Evolutionary conservation across 1,140 invertebrate genomes (phyloP), one percentile per base, ranked within the genome.

Genomic region (Pristionchus pacificus): DNA sequence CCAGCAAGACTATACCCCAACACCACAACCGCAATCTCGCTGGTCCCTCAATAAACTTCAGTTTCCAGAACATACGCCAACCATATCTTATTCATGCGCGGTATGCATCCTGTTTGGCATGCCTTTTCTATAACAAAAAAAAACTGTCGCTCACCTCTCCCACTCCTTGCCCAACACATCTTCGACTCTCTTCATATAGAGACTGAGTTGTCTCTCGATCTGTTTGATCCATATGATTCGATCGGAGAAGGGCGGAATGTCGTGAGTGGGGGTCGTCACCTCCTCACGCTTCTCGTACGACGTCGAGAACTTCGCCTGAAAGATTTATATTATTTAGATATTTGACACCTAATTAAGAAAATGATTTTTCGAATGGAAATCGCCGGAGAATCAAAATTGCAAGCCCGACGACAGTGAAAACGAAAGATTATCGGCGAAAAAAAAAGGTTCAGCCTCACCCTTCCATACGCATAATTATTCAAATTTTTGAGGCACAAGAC

Each of bases 141-240:
- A n/a, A 30, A 29, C 15, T 76, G 32, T 15, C 1, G n/a, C 30
- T 13, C 99, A 95, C 80, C 93, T 95, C 85, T 97, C 95, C 97
- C 97, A 99, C 33, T 93, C 95, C 86, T 96, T 95, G 15, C 93
- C 86, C 86, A 99, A 87, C 55, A 98, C 94, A 88, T 97, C 95
- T 87, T 97, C 95, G 2, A 98, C 95, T 74, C 95, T 88, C 81
- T 92, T 91, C 80, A 98, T 89, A 84, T 97, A 98, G 72, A 93
- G 93, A 28, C 92, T 93, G n/a, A 99, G 87, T 85, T 98, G 95
- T 74, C 95, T 89, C 85, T 98, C 95, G 80, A 99, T 98, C 84
- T 88, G 94, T 82, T 93, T 92, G 1, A 95, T 93, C 96, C 96
- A 99, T 76, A 98, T 94, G 75, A 99, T 98, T 62, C 92, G 96